phyloP scores from a whole-genome alignment of 2,888 invertebrate species.

The Selenia dentaria region DNA sequence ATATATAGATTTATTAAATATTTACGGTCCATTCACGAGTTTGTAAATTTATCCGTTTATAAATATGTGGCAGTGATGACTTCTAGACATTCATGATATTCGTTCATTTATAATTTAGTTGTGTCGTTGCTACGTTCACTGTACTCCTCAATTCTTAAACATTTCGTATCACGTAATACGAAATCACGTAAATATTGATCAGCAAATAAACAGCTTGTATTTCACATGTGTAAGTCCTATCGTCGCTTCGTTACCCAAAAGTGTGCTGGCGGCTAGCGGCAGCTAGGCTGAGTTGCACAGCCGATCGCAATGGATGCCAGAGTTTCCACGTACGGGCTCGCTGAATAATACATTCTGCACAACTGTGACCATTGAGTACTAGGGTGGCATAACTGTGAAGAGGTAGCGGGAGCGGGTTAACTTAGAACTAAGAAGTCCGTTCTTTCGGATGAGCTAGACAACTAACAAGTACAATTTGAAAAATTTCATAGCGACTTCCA shows the following conservation, averaged over 20 bases:
- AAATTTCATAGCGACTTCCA: no score
- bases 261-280: slow-evolving; percentile 7
- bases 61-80: no score
- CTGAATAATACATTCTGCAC: slow-evolving; percentile 65
- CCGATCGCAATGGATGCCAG: slow-evolving; percentile 40
- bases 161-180: slow-evolving; percentile 6
- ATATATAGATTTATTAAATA: no score
- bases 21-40: no score
- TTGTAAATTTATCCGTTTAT: no score
- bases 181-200: slow-evolving; percentile 16
- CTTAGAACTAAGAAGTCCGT: no score
- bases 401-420: slow-evolving; percentile 17
- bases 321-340: slow-evolving; percentile 43
- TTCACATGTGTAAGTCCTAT: slow-evolving; percentile 17
- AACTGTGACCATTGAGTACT: slow-evolving; percentile 56
- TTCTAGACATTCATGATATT: no score
- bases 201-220: slow-evolving; percentile 21
- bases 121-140: no score
- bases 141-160: no score
- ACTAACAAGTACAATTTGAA: no score
- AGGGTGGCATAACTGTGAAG: slow-evolving; percentile 30
- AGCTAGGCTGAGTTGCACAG: slow-evolving; percentile 14
- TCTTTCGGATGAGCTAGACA: no score
- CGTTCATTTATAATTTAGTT: no score
- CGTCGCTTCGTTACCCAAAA: slow-evolving; percentile 30